A percentile compares a stretch with the other conserved stretches of the same genome.
Conservation (phyloP, 2,113 vertebrate genomes). For the Tyrannus savana region DNA sequence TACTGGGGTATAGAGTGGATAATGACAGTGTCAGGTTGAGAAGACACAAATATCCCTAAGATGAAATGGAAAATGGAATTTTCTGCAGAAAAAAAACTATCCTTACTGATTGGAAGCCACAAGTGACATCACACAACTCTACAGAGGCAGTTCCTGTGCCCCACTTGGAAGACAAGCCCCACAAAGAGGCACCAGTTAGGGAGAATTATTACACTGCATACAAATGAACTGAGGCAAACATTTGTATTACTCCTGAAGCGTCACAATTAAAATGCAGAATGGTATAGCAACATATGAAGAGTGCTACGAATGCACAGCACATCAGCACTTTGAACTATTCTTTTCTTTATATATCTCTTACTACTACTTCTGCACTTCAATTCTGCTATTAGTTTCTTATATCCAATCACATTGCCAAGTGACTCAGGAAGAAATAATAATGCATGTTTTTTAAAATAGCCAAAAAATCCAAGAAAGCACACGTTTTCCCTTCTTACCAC, state of each 20-base stretch:
- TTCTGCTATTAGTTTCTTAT: background rate
- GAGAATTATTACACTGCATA: background rate
- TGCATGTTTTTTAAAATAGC: background rate
- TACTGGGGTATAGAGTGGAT: background rate
- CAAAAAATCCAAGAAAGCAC: background rate
- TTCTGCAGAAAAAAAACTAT: background rate
- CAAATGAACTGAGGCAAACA: background rate
- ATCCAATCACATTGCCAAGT: background rate
- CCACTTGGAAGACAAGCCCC: background rate
- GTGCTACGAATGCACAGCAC: background rate
- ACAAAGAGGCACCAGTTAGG: background rate
- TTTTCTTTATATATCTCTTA: background rate
- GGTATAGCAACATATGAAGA: background rate
- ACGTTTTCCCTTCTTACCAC: background rate
- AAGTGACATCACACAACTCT: background rate
- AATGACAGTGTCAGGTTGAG: background rate
- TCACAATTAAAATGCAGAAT: background rate
- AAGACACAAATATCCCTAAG: background rate
- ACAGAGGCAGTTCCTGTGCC: background rate
- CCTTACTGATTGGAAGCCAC: background rate
- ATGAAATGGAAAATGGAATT: background rate
- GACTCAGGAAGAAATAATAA: background rate
- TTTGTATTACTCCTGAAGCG: background rate
- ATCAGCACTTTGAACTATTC: background rate
- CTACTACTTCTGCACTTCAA: background rate